These are phyloP conservation scores for Amphipoea lucens DNA, from an alignment of 2,888 invertebrate species.

Conservation along the genomic window DNA sequence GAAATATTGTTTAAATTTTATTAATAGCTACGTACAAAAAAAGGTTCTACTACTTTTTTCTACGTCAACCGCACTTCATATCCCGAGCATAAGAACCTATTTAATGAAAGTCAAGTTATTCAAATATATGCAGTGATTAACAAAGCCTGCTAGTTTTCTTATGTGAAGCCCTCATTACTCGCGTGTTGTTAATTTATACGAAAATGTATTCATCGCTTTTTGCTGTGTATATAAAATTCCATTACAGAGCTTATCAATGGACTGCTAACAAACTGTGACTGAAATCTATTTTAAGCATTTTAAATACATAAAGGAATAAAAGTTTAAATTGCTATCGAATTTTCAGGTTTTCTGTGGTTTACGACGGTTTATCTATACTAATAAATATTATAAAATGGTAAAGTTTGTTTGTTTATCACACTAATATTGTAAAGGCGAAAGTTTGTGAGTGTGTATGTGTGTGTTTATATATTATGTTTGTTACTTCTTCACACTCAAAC, in stretches of 20 bases:
- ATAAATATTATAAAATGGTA: not conserved
- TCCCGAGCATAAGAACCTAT: conserved; percentile 10
- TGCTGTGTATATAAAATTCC: conserved; percentile 63
- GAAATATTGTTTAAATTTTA: not conserved
- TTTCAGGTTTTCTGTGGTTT: not conserved
- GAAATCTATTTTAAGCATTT: conserved; percentile 36
- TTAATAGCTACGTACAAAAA: not conserved
- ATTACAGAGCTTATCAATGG: conserved; percentile 50
- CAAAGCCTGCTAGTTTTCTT: conserved; percentile 55
- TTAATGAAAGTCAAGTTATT: conserved; percentile 53
- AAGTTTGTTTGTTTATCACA: not conserved
- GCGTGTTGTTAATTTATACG: conserved; percentile 70
- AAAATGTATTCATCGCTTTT: conserved; percentile 69
- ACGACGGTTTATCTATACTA: not conserved
- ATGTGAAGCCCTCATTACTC: conserved; percentile 56
- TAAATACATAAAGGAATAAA: conserved; percentile 1
- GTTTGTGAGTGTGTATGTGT: too few relatives aligned
- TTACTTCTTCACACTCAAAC: too few relatives aligned
- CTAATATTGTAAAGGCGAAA: too few relatives aligned
- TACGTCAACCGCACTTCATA: conserved; percentile 26
- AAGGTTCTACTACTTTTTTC: not conserved
- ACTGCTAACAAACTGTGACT: conserved; percentile 43
- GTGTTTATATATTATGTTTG: too few relatives aligned
- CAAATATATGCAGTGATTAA: conserved; percentile 60
- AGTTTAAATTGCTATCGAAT: not conserved